phyloP scores from a whole-genome alignment of 1,140 invertebrate genomes.

The Trachymyrmex cornetzi region DNA sequence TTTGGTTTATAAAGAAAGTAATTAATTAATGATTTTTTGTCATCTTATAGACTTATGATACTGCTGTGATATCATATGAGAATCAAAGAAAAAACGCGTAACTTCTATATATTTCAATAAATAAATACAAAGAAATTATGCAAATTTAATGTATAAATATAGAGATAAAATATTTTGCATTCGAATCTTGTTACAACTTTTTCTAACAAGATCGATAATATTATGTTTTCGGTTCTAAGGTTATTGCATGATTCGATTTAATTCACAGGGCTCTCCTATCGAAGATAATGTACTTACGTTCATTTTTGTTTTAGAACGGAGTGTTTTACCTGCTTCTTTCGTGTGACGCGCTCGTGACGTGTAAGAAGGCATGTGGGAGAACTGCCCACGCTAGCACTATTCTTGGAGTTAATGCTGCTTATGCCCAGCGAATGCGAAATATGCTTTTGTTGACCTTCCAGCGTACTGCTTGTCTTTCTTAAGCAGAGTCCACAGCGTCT shows the following conservation, averaged over 20 bases:
- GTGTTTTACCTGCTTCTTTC: constrained; percentile 20
- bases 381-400: constrained; percentile 78
- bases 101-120: background rate
- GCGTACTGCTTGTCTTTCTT: constrained; percentile 53
- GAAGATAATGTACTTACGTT: background rate
- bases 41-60: background rate
- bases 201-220: background rate
- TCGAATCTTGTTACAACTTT: background rate
- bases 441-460: constrained; percentile 82
- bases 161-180: too few relatives aligned
- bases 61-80: background rate
- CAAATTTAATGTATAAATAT: background rate
- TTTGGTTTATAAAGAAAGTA: background rate
- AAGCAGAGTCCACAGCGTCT: constrained; percentile 55
- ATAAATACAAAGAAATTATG: background rate
- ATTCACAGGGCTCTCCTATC: background rate
- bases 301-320: constrained; percentile 27
- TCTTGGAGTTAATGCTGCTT: constrained; percentile 82
- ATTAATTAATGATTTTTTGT: background rate
- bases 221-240: background rate
- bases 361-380: constrained; percentile 75
- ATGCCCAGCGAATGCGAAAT: constrained; percentile 80
- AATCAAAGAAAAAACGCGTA: too few relatives aligned
- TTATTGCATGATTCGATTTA: background rate
- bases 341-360: constrained; percentile 68